Base-by-base conservation (phyloP, 2,797 vertebrate species). In the Microchirus variegatus region DNA sequence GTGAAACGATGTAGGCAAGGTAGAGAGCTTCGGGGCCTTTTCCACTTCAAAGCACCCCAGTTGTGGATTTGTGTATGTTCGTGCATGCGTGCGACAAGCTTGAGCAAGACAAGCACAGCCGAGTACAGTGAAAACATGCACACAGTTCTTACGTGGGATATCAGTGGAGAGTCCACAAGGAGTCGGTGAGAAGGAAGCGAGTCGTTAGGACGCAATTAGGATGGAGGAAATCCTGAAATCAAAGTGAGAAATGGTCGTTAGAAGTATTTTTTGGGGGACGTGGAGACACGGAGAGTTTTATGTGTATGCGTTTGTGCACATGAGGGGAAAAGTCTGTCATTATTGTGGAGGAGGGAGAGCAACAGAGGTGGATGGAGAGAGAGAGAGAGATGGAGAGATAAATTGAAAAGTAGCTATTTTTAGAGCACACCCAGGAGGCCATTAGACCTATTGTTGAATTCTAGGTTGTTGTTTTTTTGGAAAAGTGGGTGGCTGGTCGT, bases 1-100 rank as follows among this genome's bases (percentile, higher is more conserved):
- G 88, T 87, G 82, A 90, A 90, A 87, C 82, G 86, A 93, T 90
- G 86, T 83, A 72, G 78, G 81, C 81, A 87, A 91, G 87, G 90
- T 88, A 84, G 71, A 85, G 84, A 65, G 85, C 91, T 90, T 70
- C 69, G 71, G 71, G 91, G 91, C 88, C 53, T 80, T 87, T 91
- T 91, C 87, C 75, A 84, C 90, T 90, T 90, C 87, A 90, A 77
- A 89, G 84, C 76, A 91, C 86, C 77, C 82, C 59, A 42, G 59
- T 78, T 78, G 82, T 84, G 66, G 63, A 63, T 81, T 71, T 65
- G 65, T 72, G 71, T 66, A 67, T 53, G 62, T 80, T 78, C 78
- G 62, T 58, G 63, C 35, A 55, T 70, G 74, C 70, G 64, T 76
- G 81, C 53, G 60, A 86, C 86, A 87, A 85, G 87, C 78, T 88